Conservation (phyloP, 1,140 invertebrate genomes). For the Platyura marginata region DNA sequence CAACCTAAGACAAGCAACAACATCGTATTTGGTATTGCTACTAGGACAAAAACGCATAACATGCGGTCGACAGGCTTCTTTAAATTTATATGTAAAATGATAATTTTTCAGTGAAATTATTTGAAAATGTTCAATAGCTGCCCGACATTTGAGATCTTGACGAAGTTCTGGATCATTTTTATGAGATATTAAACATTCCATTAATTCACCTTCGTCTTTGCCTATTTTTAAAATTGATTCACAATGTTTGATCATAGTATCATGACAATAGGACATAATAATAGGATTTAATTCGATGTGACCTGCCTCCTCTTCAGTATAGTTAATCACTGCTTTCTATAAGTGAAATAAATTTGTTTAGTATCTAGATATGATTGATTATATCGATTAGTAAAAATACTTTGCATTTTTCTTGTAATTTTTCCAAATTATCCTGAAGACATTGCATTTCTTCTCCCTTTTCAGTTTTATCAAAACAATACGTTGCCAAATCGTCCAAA, state of each 20-base stretch:
- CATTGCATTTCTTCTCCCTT: conserved; percentile 82
- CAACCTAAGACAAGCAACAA: conserved; percentile 67
- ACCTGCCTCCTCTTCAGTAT: conserved; percentile 75
- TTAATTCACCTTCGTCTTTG: conserved; percentile 62
- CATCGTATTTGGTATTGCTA: conserved; percentile 65
- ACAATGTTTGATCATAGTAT: conserved; percentile 70
- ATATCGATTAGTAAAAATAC: too few species aligned
- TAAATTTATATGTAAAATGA: conserved; percentile 88
- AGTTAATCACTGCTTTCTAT: conserved; percentile 58
- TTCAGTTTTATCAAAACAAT: conserved; percentile 66
- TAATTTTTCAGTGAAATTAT: conserved; percentile 86
- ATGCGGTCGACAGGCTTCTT: conserved; percentile 74
- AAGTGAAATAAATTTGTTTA: too few species aligned
- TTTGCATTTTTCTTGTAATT: conserved; percentile 23
- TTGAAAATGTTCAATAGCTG: conserved; percentile 88
- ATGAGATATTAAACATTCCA: conserved; percentile 85
- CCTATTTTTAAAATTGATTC: conserved; percentile 43
- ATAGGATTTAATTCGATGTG: conserved; percentile 74
- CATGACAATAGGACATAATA: conserved; percentile 61
- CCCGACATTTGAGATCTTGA: conserved; percentile 66
- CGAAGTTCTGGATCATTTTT: conserved; percentile 70
- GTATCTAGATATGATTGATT: too few species aligned
- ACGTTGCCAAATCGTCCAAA: conserved; percentile 60
- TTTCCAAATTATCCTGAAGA: conserved; percentile 77
- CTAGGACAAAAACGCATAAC: conserved; percentile 63